Evolutionary conservation across 2,888 invertebrate species (phyloP).

Genomic region (Nemapogon koenigi): DNA sequence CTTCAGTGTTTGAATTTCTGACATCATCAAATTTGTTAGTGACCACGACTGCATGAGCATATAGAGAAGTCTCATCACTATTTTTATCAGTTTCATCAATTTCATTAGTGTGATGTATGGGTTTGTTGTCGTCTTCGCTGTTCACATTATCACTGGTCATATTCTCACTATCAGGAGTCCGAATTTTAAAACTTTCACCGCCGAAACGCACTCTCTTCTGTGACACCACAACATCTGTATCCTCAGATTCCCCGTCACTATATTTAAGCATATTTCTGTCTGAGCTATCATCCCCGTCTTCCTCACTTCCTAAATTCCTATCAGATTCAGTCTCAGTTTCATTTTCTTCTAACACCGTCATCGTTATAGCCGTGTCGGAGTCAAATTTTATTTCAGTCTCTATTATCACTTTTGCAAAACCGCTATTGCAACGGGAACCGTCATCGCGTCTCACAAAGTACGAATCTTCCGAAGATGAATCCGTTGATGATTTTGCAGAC

Average conservation of each 20-base stretch:
- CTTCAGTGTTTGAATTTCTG: constrained; percentile 34
- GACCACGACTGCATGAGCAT: constrained; percentile 26
- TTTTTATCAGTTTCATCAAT: constrained; percentile 17
- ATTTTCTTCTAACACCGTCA: constrained; percentile 81
- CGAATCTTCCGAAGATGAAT: constrained; percentile 68
- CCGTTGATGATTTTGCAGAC: constrained; percentile 29
- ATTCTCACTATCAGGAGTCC: constrained; percentile 85
- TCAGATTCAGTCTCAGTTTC: constrained; percentile 52
- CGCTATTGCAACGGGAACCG: constrained; percentile 39
- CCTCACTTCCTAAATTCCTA: constrained; percentile 37
- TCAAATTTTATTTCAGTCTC: constrained; percentile 86
- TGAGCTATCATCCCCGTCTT: constrained; percentile 50
- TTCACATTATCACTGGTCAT: constrained; percentile 36
- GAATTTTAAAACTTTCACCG: constrained; percentile 84
- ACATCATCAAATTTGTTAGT: constrained; percentile 38
- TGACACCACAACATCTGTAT: constrained; percentile 59
- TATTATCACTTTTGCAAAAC: constrained; percentile 73
- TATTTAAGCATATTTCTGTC: constrained; percentile 64
- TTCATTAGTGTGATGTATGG: constrained; percentile 20
- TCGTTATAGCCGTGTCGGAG: constrained; percentile 80
- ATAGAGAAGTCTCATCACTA: constrained; percentile 13
- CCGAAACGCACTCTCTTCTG: constrained; percentile 83
- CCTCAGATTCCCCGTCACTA: constrained; percentile 67
- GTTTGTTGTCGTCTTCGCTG: constrained; percentile 56
- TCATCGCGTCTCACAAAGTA: constrained; percentile 29